These are phyloP conservation scores for Ricordea florida DNA, from an alignment of 92 coral and sea anemone genomes.

Conservation along the genomic window DNA sequence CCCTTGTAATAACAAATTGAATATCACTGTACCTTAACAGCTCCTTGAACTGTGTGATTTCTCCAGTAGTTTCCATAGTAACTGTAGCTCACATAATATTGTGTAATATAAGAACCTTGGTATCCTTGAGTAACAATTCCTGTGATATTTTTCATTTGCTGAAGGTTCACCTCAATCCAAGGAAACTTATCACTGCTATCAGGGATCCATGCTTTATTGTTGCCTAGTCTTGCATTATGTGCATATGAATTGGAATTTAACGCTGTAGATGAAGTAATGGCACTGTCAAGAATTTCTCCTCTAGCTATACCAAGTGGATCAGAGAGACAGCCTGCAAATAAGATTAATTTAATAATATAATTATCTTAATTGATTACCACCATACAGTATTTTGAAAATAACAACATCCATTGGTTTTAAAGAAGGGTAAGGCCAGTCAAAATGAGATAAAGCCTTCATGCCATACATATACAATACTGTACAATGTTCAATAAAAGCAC, in stretches of 20 bases:
- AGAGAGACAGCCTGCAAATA: conserved; percentile 1
- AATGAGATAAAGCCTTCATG: too few species aligned
- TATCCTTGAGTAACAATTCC: conserved; percentile 75
- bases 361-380: too few species aligned
- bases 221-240: conserved; percentile 48
- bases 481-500: too few species aligned
- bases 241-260: conserved; percentile 33
- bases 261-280: conserved; percentile 55
- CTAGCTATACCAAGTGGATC: conserved; percentile 60
- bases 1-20: too few species aligned
- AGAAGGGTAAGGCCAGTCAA: too few species aligned
- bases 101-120: conserved; percentile 30
- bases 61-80: conserved; percentile 48
- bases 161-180: conserved; percentile 71
- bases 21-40: conserved; percentile 44
- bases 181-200: conserved; percentile 20
- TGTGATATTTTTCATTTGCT: conserved; percentile 30
- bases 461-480: too few species aligned
- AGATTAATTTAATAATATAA: neutral
- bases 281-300: conserved; percentile 42
- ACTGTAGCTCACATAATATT: conserved; percentile 40
- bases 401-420: too few species aligned
- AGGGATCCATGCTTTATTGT: conserved; percentile 66
- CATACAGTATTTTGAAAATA: too few species aligned
- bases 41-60: conserved; percentile 43